Evolutionary conservation across 2,797 vertebrate genomes (phyloP), one percentile per base, ranked within the genome.

Genomic region (Muscicapa comitata): DNA sequence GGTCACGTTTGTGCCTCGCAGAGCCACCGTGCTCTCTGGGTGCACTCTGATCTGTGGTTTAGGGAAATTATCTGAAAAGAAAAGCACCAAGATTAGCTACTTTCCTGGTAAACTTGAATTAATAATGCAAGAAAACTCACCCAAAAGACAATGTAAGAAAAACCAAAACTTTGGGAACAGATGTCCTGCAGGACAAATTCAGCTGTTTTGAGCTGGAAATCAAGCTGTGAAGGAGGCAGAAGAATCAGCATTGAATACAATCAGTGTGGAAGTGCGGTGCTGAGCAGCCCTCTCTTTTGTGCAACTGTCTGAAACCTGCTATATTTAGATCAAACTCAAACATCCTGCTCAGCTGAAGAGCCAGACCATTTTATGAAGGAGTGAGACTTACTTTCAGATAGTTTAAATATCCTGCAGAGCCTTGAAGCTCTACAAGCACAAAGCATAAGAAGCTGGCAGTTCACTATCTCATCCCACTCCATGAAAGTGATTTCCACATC

Each of bases 1-100:
- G 7, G 98, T 98, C 91, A 98, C 98, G 1, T 98, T 98, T 89
- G 95, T 94, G 42, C 98, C 98, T 76, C 96, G 95, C 26, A 98
- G 92, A 28, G 98, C 98, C 66, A 98, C 38, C 0, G 96, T 97
- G 42, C 78, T 98, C 95, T 98, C 98, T 13, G 98, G 98, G 51
- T 98, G 98, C 2, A 86, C 81, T 85, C 95, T 96, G 65, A 98
- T 98, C 94, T 98, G 98, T 0, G 98, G 98, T 28, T 98, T 98
- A 4, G 98, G 98, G 94, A 98, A 98, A 73, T 98, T 97, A 96
- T 98, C 98, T 98, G 94, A 78, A 97, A 62, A 57, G 4, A 66
- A 73, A 66, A 91, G 33, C 48, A 83, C 9, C 6, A 7, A 70
- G 50, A 59, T 96, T 55, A 93, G 45, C 59, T 61, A 70, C 42